These are phyloP conservation scores for Amiota minor DNA, from an alignment of 2,888 invertebrate genomes.

Conservation along the genomic window DNA sequence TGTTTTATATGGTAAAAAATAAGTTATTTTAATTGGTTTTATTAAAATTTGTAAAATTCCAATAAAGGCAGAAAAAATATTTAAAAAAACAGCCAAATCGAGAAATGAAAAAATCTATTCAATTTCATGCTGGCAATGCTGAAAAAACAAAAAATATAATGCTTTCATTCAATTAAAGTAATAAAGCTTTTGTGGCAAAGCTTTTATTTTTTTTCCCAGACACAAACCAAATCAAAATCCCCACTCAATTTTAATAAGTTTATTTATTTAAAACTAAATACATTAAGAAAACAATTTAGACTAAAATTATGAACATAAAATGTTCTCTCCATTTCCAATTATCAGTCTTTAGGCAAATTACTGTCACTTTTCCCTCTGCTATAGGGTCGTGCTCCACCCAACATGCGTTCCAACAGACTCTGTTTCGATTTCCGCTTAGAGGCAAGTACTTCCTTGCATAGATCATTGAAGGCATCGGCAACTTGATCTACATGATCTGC, in stretches of 20 bases:
- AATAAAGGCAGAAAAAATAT: too few relatives aligned
- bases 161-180: too few relatives aligned
- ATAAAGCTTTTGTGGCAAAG: too few relatives aligned
- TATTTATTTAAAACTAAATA: constrained; percentile 23
- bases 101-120: too few relatives aligned
- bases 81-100: too few relatives aligned
- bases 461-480: constrained; percentile 87
- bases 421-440: constrained; percentile 88
- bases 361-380: constrained; percentile 91
- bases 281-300: constrained; percentile 17
- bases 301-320: constrained; percentile 11
- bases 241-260: background rate
- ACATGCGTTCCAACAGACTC: constrained; percentile 86
- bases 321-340: background rate
- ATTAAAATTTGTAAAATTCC: too few relatives aligned
- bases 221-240: too few relatives aligned
- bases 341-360: constrained; percentile 87
- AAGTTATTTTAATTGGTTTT: too few relatives aligned
- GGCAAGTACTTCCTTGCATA: constrained; percentile 86
- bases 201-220: too few relatives aligned
- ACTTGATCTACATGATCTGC: constrained; percentile 91
- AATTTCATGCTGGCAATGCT: too few relatives aligned
- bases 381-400: constrained; percentile 85
- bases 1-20: too few relatives aligned
- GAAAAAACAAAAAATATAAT: too few relatives aligned